A percentile compares a stretch with the other conserved stretches of the same genome.
Conservation (phyloP, 2,113 vertebrate genomes). For the Gila orcuttii region DNA sequence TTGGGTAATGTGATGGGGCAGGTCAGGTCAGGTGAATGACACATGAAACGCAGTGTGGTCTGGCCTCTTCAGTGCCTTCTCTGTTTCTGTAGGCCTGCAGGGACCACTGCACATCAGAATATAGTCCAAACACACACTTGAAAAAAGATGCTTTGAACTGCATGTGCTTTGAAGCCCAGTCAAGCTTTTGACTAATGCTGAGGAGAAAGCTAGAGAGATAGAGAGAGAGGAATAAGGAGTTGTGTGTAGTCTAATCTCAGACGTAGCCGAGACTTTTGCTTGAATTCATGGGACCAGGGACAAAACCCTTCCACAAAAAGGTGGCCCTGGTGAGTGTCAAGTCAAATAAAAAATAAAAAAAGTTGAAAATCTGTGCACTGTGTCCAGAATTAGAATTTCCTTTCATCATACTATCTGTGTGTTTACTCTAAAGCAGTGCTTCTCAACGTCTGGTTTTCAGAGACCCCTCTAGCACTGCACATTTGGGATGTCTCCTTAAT, state of each 20-base stretch:
- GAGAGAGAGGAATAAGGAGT: not conserved
- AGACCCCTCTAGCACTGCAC: not conserved
- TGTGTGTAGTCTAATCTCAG: not conserved
- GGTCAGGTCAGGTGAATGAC: slow-evolving; percentile 12
- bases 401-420: not conserved
- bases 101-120: slow-evolving; percentile 15
- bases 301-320: not conserved
- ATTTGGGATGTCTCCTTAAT: not conserved
- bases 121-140: slow-evolving; percentile 15
- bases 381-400: not conserved
- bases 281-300: not conserved
- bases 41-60: not conserved
- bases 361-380: not conserved
- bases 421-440: not conserved
- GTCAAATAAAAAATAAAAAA: not conserved
- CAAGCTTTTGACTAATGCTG: slow-evolving; percentile 33
- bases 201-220: not conserved
- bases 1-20: not conserved
- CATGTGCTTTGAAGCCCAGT: slow-evolving; percentile 36
- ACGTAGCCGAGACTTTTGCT: not conserved
- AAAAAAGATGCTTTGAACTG: slow-evolving; percentile 44
- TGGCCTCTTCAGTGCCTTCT: not conserved
- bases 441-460: not conserved
- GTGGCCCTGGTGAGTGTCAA: not conserved
- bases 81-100: not conserved